Evolutionary conservation across 2,888 invertebrate species (phyloP).

Genomic region (Diabrotica balteata): DNA sequence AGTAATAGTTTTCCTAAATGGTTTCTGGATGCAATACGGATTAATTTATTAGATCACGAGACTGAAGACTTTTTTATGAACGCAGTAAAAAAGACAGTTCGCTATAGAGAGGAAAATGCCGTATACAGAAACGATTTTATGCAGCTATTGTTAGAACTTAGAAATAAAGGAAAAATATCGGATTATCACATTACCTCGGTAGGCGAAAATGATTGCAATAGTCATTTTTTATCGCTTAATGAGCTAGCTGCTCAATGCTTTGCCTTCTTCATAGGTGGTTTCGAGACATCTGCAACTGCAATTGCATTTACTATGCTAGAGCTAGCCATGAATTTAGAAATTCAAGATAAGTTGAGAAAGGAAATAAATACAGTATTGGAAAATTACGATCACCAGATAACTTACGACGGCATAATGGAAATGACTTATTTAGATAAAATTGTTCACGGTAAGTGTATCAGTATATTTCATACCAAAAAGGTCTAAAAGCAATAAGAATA

Average conservation of each 20-base stretch:
- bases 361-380: constrained; percentile 38
- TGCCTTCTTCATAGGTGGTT: constrained; percentile 43
- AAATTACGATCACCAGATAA: constrained; percentile 36
- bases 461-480: too few species aligned
- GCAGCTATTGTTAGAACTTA: constrained; percentile 60
- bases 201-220: constrained; percentile 5
- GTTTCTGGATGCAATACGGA: constrained; percentile 1
- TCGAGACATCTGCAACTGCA: constrained; percentile 42
- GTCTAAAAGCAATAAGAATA: too few species aligned
- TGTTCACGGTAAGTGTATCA: constrained; percentile 33
- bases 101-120: constrained; percentile 44
- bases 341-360: constrained; percentile 38
- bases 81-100: constrained; percentile 56
- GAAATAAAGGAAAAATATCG: constrained; percentile 47
- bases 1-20: background rate
- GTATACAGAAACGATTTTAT: constrained; percentile 62
- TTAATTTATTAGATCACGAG: constrained; percentile 7
- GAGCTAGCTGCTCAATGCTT: constrained; percentile 36
- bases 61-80: constrained; percentile 40
- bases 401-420: constrained; percentile 40
- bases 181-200: constrained; percentile 33
- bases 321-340: constrained; percentile 36
- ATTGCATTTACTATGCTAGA: constrained; percentile 42
- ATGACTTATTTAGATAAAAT: constrained; percentile 43
- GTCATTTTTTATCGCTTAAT: background rate